Base-by-base conservation (phyloP, 2,113 vertebrate species). In the Pavo muticus region DNA sequence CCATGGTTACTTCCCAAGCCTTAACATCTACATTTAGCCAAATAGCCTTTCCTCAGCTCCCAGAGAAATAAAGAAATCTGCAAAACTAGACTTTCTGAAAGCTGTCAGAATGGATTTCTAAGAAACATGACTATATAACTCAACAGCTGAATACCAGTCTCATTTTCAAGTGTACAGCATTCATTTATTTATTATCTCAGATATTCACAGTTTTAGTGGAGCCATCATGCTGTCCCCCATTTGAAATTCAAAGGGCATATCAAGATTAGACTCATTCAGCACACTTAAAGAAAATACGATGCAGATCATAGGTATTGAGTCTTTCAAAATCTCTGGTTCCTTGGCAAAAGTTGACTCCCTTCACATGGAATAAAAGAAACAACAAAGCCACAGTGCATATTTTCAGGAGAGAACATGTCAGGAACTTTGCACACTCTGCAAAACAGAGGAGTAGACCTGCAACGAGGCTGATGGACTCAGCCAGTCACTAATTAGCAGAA, bases 1-100 rank as follows among this genome's bases (percentile, higher is more conserved):
- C 85, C 64, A 71, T 17, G 61, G 65, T 74, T 83, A 90, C 88
- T 86, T 90, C 48, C 76, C 65, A 70, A 84, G 32, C 50, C 37
- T 40, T 21, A 57, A 12, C 13, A 59, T 73, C 23, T 37, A n/a
- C 47, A 71, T 84, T 61, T 56, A 75, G 32, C 29, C 61, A 72
- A 92, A 93, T 39, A 77, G 75, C 68, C 67, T 65, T n/a, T 61
- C 70, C 57, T 82, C 9, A 24, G 6, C 40, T 35, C 27, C 39
- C n/a, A 8, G 10, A 3, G 29, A 82, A 88, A 89, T 17, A 69
- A 75, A 84, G 57, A 1, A 85, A 75, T 32, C 63, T 79, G 47
- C 48, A 68, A 71, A 6, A 19, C 29, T 25, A 19, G 50, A 60
- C 27, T 52, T 91, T 32, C 40, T 67, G 19, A 40, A 79, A 52